Evolutionary conservation across 23 tunicate genomes (phyloP).

Genomic region (Trididemnum clinides): DNA sequence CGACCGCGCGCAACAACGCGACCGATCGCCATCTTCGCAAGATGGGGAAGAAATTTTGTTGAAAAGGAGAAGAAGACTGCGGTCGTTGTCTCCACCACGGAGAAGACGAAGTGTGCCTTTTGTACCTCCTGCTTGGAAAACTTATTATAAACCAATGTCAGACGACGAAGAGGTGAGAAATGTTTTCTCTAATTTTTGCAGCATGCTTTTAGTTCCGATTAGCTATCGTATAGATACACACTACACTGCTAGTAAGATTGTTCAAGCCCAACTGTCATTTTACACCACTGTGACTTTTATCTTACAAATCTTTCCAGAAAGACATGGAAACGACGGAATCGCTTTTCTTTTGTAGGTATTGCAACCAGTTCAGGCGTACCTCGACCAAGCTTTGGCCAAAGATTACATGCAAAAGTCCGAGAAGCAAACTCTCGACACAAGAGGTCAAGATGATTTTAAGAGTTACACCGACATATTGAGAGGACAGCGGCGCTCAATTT

Average conservation of each 20-base stretch:
- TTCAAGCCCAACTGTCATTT: no score
- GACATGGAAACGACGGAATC: no score
- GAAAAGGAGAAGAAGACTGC: slow-evolving; percentile 22
- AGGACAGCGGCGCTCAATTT: slow-evolving; percentile 37
- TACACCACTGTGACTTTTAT: no score
- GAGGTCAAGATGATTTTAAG: slow-evolving; percentile 35
- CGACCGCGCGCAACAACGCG: slow-evolving; percentile 26
- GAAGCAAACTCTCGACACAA: slow-evolving; percentile 25
- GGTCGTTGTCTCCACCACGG: slow-evolving; percentile 69
- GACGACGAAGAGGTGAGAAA: slow-evolving; percentile 74
- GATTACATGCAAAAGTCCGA: slow-evolving; percentile 65
- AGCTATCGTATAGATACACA: no score
- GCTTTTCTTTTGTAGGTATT: slow-evolving; percentile 59
- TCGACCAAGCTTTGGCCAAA: slow-evolving; percentile 61
- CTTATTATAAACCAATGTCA: slow-evolving; percentile 75
- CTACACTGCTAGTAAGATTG: no score
- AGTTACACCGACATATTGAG: slow-evolving; percentile 63
- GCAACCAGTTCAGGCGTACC: slow-evolving; percentile 73
- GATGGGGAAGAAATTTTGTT: slow-evolving; percentile 35
- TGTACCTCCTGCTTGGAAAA: slow-evolving; percentile 69
- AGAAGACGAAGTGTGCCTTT: slow-evolving; percentile 59
- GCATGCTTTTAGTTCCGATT: no score
- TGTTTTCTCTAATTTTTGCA: not conserved
- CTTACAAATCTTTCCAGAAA: no score
- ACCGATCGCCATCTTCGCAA: slow-evolving; percentile 1